A percentile compares a stretch with the other conserved stretches of the same genome.
phyloP scores from a whole-genome alignment of 2,888 invertebrate species.

The Cosmia pyralina region DNA sequence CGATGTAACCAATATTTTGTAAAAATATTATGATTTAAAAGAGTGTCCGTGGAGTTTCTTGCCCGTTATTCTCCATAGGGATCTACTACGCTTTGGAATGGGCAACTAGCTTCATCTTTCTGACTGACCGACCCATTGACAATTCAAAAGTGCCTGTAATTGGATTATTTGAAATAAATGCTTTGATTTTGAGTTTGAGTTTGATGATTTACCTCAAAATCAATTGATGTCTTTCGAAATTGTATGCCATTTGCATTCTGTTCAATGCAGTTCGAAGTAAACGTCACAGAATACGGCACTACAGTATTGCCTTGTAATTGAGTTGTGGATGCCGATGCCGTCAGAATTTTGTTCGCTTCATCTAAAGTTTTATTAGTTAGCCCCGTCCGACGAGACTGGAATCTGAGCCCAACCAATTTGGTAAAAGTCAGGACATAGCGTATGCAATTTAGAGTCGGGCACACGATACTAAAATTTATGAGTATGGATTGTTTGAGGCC shows the following conservation, averaged over 20 bases:
- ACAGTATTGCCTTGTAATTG: not conserved
- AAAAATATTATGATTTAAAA: no score
- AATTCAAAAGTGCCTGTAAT: no score
- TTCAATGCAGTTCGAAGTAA: not conserved
- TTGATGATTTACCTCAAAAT: not conserved
- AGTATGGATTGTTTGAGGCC: not conserved
- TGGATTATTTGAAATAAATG: no score
- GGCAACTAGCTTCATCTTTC: no score
- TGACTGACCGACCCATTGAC: no score
- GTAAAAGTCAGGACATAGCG: not conserved
- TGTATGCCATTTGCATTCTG: not conserved
- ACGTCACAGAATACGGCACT: not conserved
- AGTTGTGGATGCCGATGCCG: no score
- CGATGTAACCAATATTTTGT: no score
- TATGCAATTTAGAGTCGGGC: not conserved
- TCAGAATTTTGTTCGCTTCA: not conserved
- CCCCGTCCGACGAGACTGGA: not conserved
- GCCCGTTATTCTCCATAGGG: no score
- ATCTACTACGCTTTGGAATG: no score
- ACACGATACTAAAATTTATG: not conserved
- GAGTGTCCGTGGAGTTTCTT: no score
- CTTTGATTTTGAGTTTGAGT: no score
- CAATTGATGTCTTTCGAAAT: not conserved
- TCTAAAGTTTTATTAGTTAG: conserved; percentile 10
- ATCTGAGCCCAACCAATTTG: not conserved